Conservation (phyloP, 2,888 invertebrate genomes). For the Cheilosia vernalis region DNA sequence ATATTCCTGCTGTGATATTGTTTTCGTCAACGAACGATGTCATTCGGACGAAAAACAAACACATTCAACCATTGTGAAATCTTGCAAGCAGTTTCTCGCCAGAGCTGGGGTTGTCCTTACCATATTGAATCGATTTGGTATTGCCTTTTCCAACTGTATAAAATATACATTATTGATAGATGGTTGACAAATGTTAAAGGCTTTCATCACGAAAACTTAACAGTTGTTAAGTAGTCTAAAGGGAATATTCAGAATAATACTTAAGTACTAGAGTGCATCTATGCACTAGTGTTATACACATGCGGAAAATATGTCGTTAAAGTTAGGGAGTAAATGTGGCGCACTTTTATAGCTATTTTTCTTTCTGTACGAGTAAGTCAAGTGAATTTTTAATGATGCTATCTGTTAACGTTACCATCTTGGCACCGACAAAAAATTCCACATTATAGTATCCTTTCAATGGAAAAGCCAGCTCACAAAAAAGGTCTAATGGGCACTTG, state of each 20-base stretch:
- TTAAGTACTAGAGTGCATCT: not conserved
- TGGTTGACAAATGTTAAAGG: not conserved
- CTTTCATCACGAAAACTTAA: not conserved
- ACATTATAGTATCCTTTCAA: not conserved
- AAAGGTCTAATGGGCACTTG: conserved; percentile 27
- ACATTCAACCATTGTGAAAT: conserved; percentile 2
- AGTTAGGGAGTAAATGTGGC: not conserved
- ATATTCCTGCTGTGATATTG: not conserved
- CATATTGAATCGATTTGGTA: not conserved
- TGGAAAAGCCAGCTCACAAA: conserved; percentile 12
- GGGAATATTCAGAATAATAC: conserved; percentile 4
- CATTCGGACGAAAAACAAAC: not conserved
- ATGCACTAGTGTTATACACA: not conserved
- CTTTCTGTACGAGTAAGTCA: not conserved
- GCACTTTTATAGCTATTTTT: not conserved
- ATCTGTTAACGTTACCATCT: not conserved
- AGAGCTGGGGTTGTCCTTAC: not conserved
- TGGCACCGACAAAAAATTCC: not conserved
- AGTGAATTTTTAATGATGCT: conserved; percentile 38
- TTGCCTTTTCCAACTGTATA: not conserved
- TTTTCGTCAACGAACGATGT: conserved; percentile 2
- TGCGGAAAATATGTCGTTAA: not conserved
- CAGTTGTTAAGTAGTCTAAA: not conserved
- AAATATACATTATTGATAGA: conserved; percentile 6
- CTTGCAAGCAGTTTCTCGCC: not conserved